Base-by-base conservation (phyloP, 2,113 vertebrate genomes). In the Glareola pratincola region DNA sequence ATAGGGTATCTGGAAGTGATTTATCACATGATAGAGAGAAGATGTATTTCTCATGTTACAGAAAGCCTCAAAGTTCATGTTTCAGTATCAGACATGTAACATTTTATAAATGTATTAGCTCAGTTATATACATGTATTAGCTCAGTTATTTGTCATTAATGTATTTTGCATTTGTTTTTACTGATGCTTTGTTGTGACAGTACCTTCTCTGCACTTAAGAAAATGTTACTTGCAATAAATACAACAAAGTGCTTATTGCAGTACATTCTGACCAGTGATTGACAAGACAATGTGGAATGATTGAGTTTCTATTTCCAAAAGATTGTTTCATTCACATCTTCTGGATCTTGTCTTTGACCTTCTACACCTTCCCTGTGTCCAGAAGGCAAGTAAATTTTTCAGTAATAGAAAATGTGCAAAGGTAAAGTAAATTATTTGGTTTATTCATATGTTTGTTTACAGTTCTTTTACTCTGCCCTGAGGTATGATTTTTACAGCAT, bases 201-300 rank as follows among this genome's bases (percentile, higher is more conserved):
- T 10, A 74, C 10, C 26, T 66, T 22, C 59, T 39, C 41, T 37
- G 21, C 18, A 37, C 10, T 43, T 54, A 39, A 54, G 18, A 56
- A 41, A 66, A 66, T 16, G 4, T 66, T 34, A 27, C 34, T 43
- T 47, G 22, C 47, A 64, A 37, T 54, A 24, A 37, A 64, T 47
- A n/a, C 29, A n/a, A 36, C 19, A 30, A 37, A 37, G 48, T 53
- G n/a, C 16, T 45, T 54, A 85, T 6, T 4, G 17, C 24, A 76
- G 41, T 94, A 95, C 59, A 37, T 97, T 85, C 92, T 97, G 47
- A 80, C 79, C 80, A 47, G 48, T 93, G 75, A 97, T 94, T 90
- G 94, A 97, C 84, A 94, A 5, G 30, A 96, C 97, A 91, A 95
- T 77, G 60, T 97, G 96, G 94, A 92, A 67, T 16, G 53, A 96